Evolutionary conservation across 2,797 vertebrate species (phyloP).

Genomic region (Psittacula echo): DNA sequence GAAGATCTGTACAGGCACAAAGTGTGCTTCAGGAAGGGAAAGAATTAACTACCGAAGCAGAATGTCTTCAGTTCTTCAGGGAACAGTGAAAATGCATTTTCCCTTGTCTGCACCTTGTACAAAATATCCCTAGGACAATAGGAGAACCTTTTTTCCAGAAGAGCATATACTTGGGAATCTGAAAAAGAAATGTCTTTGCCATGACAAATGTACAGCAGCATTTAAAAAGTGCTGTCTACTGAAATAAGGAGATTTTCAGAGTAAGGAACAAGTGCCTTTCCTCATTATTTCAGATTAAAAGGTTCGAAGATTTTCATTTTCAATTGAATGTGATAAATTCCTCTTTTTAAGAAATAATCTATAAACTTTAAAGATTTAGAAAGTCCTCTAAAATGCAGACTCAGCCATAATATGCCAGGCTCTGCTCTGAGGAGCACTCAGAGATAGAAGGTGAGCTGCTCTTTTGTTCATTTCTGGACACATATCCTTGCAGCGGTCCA

Average conservation of each 20-base stretch:
- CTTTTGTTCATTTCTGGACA: neutral
- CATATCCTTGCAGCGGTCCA: neutral
- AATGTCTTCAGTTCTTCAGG: neutral
- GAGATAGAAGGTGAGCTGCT: neutral
- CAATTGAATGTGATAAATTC: neutral
- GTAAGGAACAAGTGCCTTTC: constrained; percentile 9
- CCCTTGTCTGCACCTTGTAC: neutral
- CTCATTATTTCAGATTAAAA: neutral
- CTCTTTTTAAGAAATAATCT: neutral
- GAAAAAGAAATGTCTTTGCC: neutral
- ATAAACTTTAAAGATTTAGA: neutral
- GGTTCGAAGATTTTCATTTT: neutral
- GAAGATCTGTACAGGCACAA: neutral
- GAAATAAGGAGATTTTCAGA: constrained; percentile 25
- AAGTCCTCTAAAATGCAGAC: neutral
- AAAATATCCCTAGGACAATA: neutral
- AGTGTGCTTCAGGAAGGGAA: neutral
- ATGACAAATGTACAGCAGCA: neutral
- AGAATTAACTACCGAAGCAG: neutral
- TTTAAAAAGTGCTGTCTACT: neutral
- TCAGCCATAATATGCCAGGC: neutral
- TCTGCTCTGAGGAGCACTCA: neutral
- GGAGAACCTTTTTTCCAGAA: neutral
- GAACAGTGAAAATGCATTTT: neutral
- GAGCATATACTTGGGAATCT: neutral